Base-by-base conservation (phyloP, 2,888 invertebrate species). In the Nomada goodeniana region DNA sequence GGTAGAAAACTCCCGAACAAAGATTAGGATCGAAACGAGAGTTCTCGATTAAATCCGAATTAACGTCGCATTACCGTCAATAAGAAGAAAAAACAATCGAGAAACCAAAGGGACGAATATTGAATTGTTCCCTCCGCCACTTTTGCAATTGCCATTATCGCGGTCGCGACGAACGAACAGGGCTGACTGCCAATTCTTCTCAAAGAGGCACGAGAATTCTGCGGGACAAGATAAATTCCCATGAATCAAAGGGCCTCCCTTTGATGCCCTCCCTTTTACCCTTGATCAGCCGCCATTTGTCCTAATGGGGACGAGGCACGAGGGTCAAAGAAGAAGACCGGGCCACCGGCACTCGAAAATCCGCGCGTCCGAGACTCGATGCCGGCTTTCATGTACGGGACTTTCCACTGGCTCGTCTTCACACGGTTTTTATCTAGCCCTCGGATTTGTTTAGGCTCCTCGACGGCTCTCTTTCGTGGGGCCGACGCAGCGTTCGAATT, bases 311-410 rank as follows among this genome's bases (percentile, higher is more conserved):
- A 42, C 9, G 80, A 53, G 63, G 53, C 20, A 73, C 63, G 63
- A 74, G 69, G 86, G 76, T 80, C 47, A 73, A 83, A 80, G 83
- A 61, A 61, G 50, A 26, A 18, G 76, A 61, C 60, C 60, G 52
- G 80, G 80, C 75, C 65, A 52, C 55, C 65, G 64, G n/a, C 59
- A 69, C 52, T 77, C 63, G 73, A 81, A 79, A 69, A 47, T 57
- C 73, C 79, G 81, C 79, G 84, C n/a, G 64, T 79, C 69, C 55
- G 64, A 72, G 61, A 64, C 57, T 26, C 72, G 72, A 75, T 80
- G 83, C 86, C 70, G 73, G 76, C 23, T 82, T 87, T 84, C 82
- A 63, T 71, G 79, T 82, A 82, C 86, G 83, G 85, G 80, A 87
- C 81, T 87, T 84, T 87, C 61, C 77, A 76, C 79, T 55, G 36